A percentile compares a stretch with the other conserved stretches of the same genome.
Conservation (phyloP, 2,888 invertebrate species). For the Myopa testacea region DNA sequence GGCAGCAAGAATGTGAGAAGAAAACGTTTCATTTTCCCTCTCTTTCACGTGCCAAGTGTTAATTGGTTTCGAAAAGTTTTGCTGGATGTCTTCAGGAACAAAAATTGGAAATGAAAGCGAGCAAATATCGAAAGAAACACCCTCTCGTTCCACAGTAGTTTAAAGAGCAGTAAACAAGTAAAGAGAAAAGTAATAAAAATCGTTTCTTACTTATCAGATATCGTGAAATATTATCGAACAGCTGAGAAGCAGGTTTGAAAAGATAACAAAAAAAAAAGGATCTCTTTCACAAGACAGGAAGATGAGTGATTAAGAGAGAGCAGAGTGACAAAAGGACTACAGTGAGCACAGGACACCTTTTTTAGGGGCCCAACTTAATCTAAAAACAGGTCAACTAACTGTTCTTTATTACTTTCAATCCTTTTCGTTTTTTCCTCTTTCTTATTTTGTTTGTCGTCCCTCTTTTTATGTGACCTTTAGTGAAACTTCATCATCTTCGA, state of each 20-base stretch:
- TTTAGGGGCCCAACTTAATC: neutral
- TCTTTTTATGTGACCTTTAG: neutral
- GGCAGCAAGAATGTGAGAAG: conserved; percentile 11
- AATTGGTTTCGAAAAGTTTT: conserved; percentile 6
- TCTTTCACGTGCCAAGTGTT: neutral
- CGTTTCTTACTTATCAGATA: too few species aligned
- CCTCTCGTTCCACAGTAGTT: too few species aligned
- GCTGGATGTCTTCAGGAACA: neutral
- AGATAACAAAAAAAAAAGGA: too few species aligned
- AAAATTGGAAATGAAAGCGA: neutral
- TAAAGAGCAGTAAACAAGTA: neutral
- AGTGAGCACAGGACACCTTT: neutral
- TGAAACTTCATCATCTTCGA: neutral
- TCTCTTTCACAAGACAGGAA: too few species aligned
- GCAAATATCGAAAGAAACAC: neutral
- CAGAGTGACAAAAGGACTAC: neutral
- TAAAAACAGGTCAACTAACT: neutral
- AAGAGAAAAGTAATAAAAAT: neutral
- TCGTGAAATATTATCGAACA: too few species aligned
- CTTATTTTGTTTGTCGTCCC: neutral
- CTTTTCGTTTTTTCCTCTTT: neutral
- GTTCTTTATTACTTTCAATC: neutral
- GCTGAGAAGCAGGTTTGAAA: too few species aligned
- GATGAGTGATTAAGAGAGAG: neutral
- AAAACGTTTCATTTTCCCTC: neutral